phyloP scores from a whole-genome alignment of 1,140 invertebrate genomes.

The Yoshiicerus persimilis region DNA sequence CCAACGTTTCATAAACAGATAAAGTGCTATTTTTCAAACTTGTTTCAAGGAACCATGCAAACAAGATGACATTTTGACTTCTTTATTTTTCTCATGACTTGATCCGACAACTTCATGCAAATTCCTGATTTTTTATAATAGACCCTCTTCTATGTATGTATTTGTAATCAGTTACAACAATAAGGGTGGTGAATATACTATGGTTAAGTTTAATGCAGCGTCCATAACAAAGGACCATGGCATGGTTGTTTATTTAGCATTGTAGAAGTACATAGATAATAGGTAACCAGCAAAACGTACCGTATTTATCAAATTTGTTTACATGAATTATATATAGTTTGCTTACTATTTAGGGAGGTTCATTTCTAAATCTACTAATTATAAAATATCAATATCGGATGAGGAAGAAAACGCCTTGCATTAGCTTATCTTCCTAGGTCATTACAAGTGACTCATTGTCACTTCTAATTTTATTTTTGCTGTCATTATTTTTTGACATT shows the following conservation, averaged over 20 bases:
- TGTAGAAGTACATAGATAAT: neutral
- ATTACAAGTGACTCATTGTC: no score
- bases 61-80: neutral
- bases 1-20: neutral
- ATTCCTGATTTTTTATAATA: neutral
- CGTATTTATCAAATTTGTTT: neutral
- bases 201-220: no score
- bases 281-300: neutral
- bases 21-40: neutral
- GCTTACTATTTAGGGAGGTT: no score
- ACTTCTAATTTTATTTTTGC: no score
- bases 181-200: no score
- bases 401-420: no score
- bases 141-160: neutral
- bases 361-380: no score
- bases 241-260: no score
- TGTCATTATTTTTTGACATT: no score
- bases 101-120: neutral
- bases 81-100: neutral
- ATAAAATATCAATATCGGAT: no score
- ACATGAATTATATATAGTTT: no score
- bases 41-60: neutral
- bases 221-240: neutral
- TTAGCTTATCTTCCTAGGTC: no score
- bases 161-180: neutral